A percentile compares a stretch with the other conserved stretches of the same genome.
These are phyloP conservation scores for Zeugodacus cucurbitae DNA, from an alignment of 1,140 invertebrate genomes.

Conservation along the genomic window DNA sequence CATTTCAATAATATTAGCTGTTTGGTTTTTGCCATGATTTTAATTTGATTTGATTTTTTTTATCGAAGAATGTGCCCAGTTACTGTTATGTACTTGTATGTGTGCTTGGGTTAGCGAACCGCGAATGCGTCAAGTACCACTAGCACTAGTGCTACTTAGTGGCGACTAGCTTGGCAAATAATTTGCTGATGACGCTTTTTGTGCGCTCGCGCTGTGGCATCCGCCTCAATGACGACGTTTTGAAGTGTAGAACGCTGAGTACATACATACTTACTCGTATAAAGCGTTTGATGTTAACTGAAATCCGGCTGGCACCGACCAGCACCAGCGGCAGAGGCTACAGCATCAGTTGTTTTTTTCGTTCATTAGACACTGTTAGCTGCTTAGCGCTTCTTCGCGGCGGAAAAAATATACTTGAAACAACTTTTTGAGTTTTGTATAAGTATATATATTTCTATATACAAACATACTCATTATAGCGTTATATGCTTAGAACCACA, in stretches of 20 bases:
- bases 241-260: background rate
- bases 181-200: background rate
- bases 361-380: background rate
- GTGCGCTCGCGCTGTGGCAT: background rate
- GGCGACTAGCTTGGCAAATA: background rate
- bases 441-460: background rate
- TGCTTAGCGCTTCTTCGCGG: background rate
- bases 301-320: slow-evolving; percentile 37
- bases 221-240: background rate
- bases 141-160: background rate
- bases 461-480: background rate
- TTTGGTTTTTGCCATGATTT: background rate
- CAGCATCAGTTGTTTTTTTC: background rate
- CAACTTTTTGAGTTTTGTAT: background rate
- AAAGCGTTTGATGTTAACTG: background rate
- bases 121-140: background rate
- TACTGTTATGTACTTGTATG: background rate
- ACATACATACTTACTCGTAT: background rate
- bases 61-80: too few species aligned
- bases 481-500: background rate
- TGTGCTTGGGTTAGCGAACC: background rate
- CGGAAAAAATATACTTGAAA: background rate
- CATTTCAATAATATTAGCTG: background rate
- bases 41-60: too few species aligned
- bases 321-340: background rate